Evolutionary conservation across 1,140 invertebrate species (phyloP).

Genomic region (Sweltsa coloradensis): DNA sequence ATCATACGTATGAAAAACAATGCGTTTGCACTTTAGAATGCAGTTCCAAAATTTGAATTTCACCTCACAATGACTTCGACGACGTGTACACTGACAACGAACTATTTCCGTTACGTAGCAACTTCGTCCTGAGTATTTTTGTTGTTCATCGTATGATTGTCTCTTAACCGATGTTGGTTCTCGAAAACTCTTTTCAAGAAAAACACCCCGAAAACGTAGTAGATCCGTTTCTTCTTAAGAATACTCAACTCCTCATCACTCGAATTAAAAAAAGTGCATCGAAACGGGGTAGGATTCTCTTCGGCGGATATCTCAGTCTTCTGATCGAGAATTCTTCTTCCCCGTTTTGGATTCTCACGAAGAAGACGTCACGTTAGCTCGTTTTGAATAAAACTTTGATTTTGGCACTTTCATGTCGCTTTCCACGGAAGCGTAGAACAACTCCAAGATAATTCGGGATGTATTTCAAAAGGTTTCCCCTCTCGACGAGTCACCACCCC

Average conservation of each 20-base stretch:
- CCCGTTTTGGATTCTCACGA: too few relatives aligned
- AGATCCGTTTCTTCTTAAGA: too few relatives aligned
- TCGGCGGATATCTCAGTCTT: neutral
- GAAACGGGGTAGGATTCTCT: neutral
- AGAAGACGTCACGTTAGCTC: neutral
- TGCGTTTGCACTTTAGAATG: constrained; percentile 10
- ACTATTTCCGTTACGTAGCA: too few relatives aligned
- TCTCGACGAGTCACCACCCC: neutral
- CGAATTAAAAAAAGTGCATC: neutral
- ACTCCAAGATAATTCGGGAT: neutral
- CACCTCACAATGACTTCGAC: too few relatives aligned
- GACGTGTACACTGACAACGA: too few relatives aligned
- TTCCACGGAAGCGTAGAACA: neutral
- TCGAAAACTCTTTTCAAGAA: neutral
- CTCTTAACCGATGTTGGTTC: constrained; percentile 1
- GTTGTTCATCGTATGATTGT: constrained; percentile 9
- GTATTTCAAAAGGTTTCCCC: neutral
- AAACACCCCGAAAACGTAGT: too few relatives aligned
- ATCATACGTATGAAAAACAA: constrained; percentile 11
- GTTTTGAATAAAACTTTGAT: neutral
- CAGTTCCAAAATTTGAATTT: constrained; percentile 6
- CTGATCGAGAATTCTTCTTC: too few relatives aligned
- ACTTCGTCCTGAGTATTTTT: constrained; percentile 13
- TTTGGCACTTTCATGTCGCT: neutral
- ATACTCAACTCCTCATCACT: neutral